phyloP scores from a whole-genome alignment of 2,888 invertebrate genomes.

The Nezara viridula region DNA sequence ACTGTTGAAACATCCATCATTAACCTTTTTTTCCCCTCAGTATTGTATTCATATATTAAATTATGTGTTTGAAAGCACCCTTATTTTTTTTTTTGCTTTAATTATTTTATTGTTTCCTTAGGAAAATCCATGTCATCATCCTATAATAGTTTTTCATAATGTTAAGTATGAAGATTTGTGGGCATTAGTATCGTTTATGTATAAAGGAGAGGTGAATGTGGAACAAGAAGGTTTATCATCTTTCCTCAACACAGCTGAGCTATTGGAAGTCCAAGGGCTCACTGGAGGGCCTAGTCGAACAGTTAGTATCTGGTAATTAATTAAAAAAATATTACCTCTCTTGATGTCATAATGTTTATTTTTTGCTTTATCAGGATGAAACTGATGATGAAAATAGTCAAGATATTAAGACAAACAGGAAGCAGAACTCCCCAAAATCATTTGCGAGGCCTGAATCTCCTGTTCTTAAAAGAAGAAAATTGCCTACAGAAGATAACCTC shows the following conservation, averaged over 20 bases:
- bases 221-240: constrained; percentile 84
- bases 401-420: constrained; percentile 44
- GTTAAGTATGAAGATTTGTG: constrained; percentile 83
- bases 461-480: constrained; percentile 51
- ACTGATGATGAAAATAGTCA: constrained; percentile 57
- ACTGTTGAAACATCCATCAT: no score
- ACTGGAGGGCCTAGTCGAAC: constrained; percentile 69
- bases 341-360: neutral
- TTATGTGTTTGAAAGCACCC: no score
- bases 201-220: constrained; percentile 84
- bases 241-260: constrained; percentile 83
- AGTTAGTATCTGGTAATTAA: neutral
- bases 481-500: constrained; percentile 19
- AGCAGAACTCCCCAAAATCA: constrained; percentile 58
- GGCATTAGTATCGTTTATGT: constrained; percentile 86
- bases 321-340: neutral
- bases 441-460: constrained; percentile 62
- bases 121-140: constrained; percentile 72
- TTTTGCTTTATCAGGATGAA: constrained; percentile 58
- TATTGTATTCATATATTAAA: no score
- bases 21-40: no score
- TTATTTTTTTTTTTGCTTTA: no score
- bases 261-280: constrained; percentile 82
- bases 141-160: constrained; percentile 84
- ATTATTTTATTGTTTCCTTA: constrained; percentile 54